Percentiles rank a stretch among this genome's conserved stretches.
phyloP scores from a whole-genome alignment of 2,113 vertebrate genomes.

The Xiphorhynchus elegans region DNA sequence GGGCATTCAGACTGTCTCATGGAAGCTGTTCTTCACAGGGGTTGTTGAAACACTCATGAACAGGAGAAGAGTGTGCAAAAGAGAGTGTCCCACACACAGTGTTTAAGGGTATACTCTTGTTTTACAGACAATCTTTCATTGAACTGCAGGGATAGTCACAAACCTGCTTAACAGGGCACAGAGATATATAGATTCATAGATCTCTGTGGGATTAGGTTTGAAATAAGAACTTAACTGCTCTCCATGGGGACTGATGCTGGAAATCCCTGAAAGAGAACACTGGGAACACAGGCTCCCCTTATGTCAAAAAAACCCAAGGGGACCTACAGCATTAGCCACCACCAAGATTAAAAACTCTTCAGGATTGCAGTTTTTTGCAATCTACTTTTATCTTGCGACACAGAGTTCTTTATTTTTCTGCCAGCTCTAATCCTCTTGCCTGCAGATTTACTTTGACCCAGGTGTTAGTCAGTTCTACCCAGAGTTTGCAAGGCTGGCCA shows the following conservation, averaged over 20 bases:
- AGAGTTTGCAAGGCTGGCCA: not conserved
- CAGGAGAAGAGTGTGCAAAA: not conserved
- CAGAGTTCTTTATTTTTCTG: not conserved
- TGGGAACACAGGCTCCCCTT: not conserved
- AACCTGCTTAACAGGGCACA: not conserved
- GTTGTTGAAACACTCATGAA: not conserved
- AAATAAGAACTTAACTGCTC: conserved; percentile 12
- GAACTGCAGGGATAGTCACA: not conserved
- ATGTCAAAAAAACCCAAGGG: not conserved
- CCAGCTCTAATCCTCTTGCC: conserved; percentile 24
- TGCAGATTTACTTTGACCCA: not conserved
- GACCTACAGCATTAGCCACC: not conserved
- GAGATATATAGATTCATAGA: not conserved
- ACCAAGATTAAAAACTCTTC: not conserved
- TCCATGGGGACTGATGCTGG: not conserved
- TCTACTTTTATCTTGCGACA: not conserved
- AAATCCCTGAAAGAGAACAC: not conserved
- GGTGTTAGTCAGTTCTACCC: not conserved
- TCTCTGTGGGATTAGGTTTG: not conserved
- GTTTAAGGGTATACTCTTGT: not conserved
- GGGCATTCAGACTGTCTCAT: not conserved
- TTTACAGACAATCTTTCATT: not conserved
- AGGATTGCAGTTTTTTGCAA: not conserved
- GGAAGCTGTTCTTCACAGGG: not conserved
- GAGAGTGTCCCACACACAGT: not conserved